Evolutionary conservation across 2,888 invertebrate genomes (phyloP).

Genomic region (Pecten maximus): DNA sequence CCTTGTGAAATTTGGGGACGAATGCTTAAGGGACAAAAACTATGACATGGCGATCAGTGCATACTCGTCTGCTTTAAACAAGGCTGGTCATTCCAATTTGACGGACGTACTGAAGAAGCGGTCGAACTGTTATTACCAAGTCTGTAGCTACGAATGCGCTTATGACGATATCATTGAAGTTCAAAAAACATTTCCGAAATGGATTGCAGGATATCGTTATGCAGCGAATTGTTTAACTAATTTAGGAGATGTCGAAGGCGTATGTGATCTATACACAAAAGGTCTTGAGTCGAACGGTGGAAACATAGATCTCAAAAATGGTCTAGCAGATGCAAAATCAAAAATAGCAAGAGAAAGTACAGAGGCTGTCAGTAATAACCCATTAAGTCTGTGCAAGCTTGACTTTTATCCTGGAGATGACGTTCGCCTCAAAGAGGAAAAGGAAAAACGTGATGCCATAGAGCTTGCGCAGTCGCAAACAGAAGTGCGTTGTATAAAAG

Average conservation of each 20-base stretch:
- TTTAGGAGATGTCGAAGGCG: background rate
- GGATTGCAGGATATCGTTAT: background rate
- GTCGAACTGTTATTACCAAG: background rate
- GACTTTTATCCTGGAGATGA: slow-evolving; percentile 13
- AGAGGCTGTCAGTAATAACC: background rate
- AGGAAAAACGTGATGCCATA: background rate
- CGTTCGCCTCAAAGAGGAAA: background rate
- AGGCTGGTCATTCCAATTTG: background rate
- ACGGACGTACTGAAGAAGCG: background rate
- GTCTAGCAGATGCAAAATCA: background rate
- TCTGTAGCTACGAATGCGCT: background rate
- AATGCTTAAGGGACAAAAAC: slow-evolving; percentile 4
- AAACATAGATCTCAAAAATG: background rate
- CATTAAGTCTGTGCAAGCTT: background rate
- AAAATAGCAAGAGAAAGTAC: background rate
- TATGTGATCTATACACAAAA: background rate
- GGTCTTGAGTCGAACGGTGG: background rate
- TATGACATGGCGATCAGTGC: slow-evolving; percentile 15
- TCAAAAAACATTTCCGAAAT: background rate
- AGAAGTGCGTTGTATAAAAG: background rate
- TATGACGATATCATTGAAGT: slow-evolving; percentile 17
- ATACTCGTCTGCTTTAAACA: background rate
- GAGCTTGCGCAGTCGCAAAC: background rate
- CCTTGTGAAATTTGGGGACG: background rate
- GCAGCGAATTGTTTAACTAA: background rate